phyloP scores from a whole-genome alignment of 1,140 invertebrate genomes.

The Nebria ingens region DNA sequence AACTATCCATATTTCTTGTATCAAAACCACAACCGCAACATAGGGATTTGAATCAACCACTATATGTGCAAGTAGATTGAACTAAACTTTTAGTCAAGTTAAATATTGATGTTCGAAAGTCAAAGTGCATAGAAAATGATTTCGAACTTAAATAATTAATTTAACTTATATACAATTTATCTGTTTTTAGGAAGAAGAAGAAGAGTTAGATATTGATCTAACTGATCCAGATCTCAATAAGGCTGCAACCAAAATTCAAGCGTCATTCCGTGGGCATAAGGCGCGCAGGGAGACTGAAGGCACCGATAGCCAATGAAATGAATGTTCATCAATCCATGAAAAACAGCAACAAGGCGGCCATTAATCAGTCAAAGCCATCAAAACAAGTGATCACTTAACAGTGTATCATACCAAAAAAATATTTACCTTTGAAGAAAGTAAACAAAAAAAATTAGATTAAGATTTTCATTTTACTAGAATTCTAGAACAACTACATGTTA shows the following conservation, averaged over 20 bases:
- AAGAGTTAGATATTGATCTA: conserved; percentile 68
- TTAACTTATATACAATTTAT: no score
- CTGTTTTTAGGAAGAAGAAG: conserved; percentile 44
- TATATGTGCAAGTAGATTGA: no score
- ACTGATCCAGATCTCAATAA: conserved; percentile 80
- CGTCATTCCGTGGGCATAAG: conserved; percentile 84
- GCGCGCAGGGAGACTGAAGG: conserved; percentile 58
- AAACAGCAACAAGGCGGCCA: not conserved
- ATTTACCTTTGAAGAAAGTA: conserved; percentile 1
- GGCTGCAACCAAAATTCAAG: conserved; percentile 87
- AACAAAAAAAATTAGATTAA: not conserved
- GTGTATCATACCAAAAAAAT: not conserved
- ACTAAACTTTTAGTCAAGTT: no score
- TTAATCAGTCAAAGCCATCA: not conserved
- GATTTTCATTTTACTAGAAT: not conserved
- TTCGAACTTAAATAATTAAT: no score
- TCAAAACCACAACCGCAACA: no score
- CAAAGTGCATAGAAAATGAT: no score
- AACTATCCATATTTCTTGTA: no score
- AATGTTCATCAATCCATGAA: not conserved
- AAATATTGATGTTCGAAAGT: no score
- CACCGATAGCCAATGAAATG: conserved; percentile 1
- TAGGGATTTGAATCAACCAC: no score
- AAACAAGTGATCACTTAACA: not conserved
- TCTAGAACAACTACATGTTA: not conserved